Conservation (phyloP, 2,797 vertebrate genomes). For the Myripristis murdjan region DNA sequence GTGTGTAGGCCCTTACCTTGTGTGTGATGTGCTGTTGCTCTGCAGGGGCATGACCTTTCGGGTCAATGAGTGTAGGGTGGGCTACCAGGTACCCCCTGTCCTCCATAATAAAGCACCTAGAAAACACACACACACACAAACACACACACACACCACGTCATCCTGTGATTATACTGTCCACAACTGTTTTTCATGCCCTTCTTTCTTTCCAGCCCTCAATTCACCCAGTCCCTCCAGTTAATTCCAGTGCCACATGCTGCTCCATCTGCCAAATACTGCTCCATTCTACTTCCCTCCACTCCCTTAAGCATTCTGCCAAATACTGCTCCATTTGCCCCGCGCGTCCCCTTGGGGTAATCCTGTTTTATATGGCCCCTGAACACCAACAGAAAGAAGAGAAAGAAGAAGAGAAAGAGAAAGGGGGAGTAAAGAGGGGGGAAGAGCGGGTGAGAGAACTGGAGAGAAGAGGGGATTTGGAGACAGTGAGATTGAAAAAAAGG, state of each 20-base stretch:
- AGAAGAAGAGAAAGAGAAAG: conserved; percentile 39
- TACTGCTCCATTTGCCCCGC: conserved; percentile 20
- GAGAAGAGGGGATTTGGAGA: neutral
- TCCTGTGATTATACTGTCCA: neutral
- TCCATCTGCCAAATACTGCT: conserved; percentile 28
- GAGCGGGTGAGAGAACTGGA: neutral
- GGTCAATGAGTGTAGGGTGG: conserved; percentile 97
- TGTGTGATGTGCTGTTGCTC: conserved; percentile 99
- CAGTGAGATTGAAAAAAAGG: conserved; percentile 23
- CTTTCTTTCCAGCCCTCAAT: neutral
- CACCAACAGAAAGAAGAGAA: conserved; percentile 52
- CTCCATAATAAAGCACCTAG: conserved; percentile 99
- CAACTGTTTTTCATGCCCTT: neutral
- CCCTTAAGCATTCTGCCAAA: conserved; percentile 39
- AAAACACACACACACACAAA: conserved; percentile 40
- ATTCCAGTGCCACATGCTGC: neutral
- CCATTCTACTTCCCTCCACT: conserved; percentile 11
- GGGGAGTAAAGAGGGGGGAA: neutral
- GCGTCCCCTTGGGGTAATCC: conserved; percentile 74
- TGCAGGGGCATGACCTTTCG: conserved; percentile 96
- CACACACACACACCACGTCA: neutral
- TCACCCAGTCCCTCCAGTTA: neutral
- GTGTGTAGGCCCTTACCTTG: conserved; percentile 86
- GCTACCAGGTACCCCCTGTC: conserved; percentile 98
- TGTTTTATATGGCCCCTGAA: conserved; percentile 77